Evolutionary conservation across 2,888 invertebrate species (phyloP), one percentile per base, ranked within the genome.

Genomic region (Boloria euphrosyne): DNA sequence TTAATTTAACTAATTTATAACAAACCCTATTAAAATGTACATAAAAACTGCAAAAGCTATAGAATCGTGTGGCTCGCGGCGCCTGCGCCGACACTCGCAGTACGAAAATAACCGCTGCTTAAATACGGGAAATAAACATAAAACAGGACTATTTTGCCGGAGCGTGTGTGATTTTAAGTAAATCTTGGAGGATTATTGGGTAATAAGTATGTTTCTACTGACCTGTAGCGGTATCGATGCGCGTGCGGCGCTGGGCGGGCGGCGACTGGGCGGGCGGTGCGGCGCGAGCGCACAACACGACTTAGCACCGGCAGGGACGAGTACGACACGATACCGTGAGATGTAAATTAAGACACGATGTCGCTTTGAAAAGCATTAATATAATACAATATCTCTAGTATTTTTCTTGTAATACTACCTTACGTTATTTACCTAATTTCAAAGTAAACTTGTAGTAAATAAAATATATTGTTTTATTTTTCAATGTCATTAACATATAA

Each of bases 201-300:
- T 63, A 63, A 66, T 52, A 49, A 47, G 31, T 63, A 17, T 31
- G 46, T 55, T 43, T n/a, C 53, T 0, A 61, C 71, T 69, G 57
- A 74, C 69, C 68, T 72, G 69, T 46, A 46, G 22, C 14, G 55
- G 18, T n/a, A 66, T 73, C 66, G 75, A 74, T 75, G 80, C 80
- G 82, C 82, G 87, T 83, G 86, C 82, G 83, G 80, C 74, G 82
- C 73, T 73, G 81, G 90, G 91, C 91, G 91, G 90, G 87, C 89
- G 85, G 75, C 78, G 87, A 90, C 90, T 90, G 90, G 90, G 90
- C 90, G 90, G 90, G 87, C 87, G 84, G 86, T 82, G 86, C 80
- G 82, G 76, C 73, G 81, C 81, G 81, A 84, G 76, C 68, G 74
- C 71, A 71, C 67, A 70, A 2, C 31, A 10, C 31, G 31, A 38